phyloP scores from a whole-genome alignment of 2,113 vertebrate species.

The Speoplatyrhinus poulsoni region DNA sequence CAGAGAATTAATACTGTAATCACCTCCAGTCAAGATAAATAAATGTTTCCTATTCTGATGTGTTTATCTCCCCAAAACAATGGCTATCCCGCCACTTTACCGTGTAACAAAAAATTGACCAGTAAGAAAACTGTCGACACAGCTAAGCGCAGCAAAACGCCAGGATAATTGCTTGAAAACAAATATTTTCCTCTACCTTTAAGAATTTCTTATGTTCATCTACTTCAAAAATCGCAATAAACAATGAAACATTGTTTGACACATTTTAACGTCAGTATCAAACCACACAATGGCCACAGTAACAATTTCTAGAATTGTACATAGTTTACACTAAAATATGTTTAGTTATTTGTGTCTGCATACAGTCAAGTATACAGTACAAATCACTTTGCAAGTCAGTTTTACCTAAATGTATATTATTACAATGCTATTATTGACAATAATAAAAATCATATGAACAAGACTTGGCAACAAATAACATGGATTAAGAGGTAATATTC shows the following conservation, averaged over 20 bases:
- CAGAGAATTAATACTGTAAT: slow-evolving; percentile 20
- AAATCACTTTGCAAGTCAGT: background rate
- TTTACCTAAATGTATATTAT: background rate
- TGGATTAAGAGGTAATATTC: background rate
- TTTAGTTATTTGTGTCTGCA: slow-evolving; percentile 15
- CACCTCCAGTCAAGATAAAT: slow-evolving; percentile 10
- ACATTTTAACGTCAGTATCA: slow-evolving; percentile 33
- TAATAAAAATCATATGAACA: background rate
- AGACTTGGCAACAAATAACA: background rate
- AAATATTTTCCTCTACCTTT: background rate
- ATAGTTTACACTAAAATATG: slow-evolving; percentile 28
- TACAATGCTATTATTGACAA: background rate
- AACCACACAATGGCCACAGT: slow-evolving; percentile 47
- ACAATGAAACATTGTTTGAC: slow-evolving; percentile 30
- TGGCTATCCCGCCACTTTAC: background rate
- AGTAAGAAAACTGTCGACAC: background rate
- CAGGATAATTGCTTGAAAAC: background rate
- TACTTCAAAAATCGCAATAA: slow-evolving; percentile 20
- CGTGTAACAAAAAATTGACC: background rate
- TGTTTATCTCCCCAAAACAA: background rate
- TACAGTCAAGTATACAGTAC: background rate
- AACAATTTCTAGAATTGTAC: slow-evolving; percentile 27
- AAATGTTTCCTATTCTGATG: background rate
- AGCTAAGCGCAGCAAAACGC: background rate
- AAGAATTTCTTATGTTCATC: slow-evolving; percentile 4